Evolutionary conservation across 2,113 vertebrate species (phyloP), one percentile per base, ranked within the genome.

Genomic region (Sander lucioperca): DNA sequence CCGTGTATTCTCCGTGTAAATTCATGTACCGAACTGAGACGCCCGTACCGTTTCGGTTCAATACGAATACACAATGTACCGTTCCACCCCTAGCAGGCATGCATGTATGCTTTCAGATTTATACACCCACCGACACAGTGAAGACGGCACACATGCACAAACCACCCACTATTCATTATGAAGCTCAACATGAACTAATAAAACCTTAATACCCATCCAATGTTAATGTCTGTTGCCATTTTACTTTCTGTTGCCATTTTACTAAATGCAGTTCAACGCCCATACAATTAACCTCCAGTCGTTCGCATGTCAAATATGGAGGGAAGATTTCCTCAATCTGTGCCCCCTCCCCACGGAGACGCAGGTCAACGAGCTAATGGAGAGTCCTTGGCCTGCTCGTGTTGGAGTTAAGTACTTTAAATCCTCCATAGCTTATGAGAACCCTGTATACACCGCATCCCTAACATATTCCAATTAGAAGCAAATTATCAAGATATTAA

Each of bases 341-440:
- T 36, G 64, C 25, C 59, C 82, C 56, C 62, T n/a, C 25, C 62
- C 53, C 83, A 65, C 57, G 65, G 18, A 78, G 56, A 74, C 11
- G 4, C 77, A 80, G 88, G 92, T 93, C 92, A 91, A 81, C 36
- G 5, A 73, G 91, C 86, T 87, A 90, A 91, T 89, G 65, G 78
- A 83, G 48, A 88, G 79, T 57, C 74, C 54, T 81, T 67, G 57
- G 63, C 47, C 63, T 27, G 59, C 63, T 64, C 25, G 4, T 66
- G 73, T 48, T 65, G 51, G 71, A 74, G 79, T 77, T 86, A 79
- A 92, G 77, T 59, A 58, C 73, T 77, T 68, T 51, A 77, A 91
- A 88, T 88, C 77, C 74, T 74, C 25, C 77, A 62, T 30, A 79
- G 68, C 80, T 88, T 85, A 83, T 75, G 74, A 85, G 39, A 68